These are phyloP conservation scores for Megaceryle torquata DNA, from an alignment of 2,113 vertebrate genomes.

Conservation along the genomic window DNA sequence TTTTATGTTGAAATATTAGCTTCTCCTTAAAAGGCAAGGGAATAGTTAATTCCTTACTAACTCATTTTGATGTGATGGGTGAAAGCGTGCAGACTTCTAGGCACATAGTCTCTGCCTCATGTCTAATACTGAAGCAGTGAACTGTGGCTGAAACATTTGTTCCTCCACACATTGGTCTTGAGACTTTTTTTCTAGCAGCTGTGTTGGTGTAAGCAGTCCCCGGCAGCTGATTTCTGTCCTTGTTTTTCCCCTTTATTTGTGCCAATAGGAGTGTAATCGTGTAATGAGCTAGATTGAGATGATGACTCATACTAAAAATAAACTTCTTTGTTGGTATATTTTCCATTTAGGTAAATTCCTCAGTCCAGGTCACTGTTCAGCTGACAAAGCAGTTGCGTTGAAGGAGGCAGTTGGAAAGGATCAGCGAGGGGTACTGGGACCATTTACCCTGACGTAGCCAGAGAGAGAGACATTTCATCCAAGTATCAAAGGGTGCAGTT, in stretches of 20 bases:
- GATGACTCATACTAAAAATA: background rate
- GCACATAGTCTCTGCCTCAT: background rate
- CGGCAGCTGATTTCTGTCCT: background rate
- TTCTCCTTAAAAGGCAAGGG: background rate
- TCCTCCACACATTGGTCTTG: background rate
- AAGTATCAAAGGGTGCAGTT: background rate
- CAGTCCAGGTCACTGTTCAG: background rate
- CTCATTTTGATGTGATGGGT: rapidly evolving
- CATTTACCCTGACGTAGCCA: rapidly evolving
- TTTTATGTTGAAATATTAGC: background rate
- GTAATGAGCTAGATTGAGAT: background rate
- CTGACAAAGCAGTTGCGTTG: background rate
- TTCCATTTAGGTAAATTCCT: background rate
- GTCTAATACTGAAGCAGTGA: background rate
- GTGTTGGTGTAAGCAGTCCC: background rate
- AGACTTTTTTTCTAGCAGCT: background rate
- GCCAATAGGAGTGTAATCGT: background rate
- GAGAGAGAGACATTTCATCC: background rate
- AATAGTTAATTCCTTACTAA: background rate
- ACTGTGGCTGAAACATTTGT: background rate
- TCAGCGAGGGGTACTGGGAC: background rate
- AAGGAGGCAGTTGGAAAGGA: background rate
- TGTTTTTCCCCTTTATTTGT: background rate
- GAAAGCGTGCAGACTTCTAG: background rate
- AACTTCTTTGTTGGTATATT: background rate